Conservation (phyloP, 2,888 invertebrate species). For the Thereva nobilitata region DNA sequence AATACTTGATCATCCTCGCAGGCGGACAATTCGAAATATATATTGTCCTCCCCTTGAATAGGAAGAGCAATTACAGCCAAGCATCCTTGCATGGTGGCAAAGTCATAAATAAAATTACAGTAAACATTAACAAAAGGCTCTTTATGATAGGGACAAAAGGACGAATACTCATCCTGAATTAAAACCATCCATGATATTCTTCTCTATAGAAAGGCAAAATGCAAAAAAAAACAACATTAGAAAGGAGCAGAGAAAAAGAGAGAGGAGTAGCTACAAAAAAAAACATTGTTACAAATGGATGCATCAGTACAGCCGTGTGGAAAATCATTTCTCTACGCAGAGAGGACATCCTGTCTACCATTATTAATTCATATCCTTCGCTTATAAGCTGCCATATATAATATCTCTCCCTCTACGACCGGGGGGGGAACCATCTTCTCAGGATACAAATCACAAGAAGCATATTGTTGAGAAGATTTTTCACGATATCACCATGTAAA, state of each 20-base stretch:
- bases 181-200: slow-evolving; percentile 3
- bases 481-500: slow-evolving; percentile 34
- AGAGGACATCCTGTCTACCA: slow-evolving; percentile 2
- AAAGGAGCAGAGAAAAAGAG: slow-evolving; percentile 3
- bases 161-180: slow-evolving; percentile 8
- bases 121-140: slow-evolving; percentile 36
- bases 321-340: background rate
- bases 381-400: slow-evolving; percentile 18
- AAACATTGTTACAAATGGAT: slow-evolving; percentile 14
- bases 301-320: slow-evolving; percentile 10
- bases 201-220: too few relatives aligned
- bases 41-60: background rate
- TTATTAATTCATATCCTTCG: slow-evolving; percentile 27
- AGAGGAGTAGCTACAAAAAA: background rate
- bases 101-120: slow-evolving; percentile 41
- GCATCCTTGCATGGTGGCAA: slow-evolving; percentile 33
- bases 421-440: background rate
- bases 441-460: slow-evolving; percentile 22
- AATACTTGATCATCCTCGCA: background rate
- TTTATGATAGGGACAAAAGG: slow-evolving; percentile 9
- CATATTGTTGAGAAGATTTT: slow-evolving; percentile 38
- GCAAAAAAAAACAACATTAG: background rate
- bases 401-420: slow-evolving; percentile 8
- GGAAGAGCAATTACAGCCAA: slow-evolving; percentile 13
- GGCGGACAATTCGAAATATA: background rate